Base-by-base conservation (phyloP, 2,888 invertebrate genomes). In the Macaria notata region DNA sequence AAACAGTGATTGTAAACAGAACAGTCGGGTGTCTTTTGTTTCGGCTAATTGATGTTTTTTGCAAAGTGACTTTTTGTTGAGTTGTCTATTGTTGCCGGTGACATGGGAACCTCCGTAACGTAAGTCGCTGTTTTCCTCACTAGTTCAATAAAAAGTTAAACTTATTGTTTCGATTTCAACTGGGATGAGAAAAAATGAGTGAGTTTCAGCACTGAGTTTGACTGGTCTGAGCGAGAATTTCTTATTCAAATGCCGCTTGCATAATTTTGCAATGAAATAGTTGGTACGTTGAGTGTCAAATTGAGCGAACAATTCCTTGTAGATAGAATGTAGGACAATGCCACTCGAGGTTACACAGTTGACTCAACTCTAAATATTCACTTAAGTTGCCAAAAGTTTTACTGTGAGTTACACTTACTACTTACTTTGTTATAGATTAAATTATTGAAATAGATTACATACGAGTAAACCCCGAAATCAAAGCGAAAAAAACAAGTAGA, bases 51-150 rank as follows among this genome's bases (percentile, higher is more conserved):
- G 70, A 73, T 74, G 74, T 77, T 77, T 73, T 58, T 75, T 72
- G 80, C 66, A 33, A 49, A 78, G 84, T 86, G 83, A 77, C 72
- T 73, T 72, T 72, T 64, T 56, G 71, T 74, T 79, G 62, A 72
- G 72, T 75, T 77, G 68, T 72, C 68, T 72, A 70, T 76, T 74
- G 73, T 73, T 68, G 69, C 71, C 78, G 75, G 69, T 76, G 80
- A 72, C 73, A 88, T 88, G 88, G 88, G 86, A 84, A 82, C 79
- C 72, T 71, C 72, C 76, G 72, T 74, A 77, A 82, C 75, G 88
- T 89, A 77, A 88, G 88, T 84, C 49, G 43, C 44, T 71, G 52
- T 54, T 60, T 67, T 64, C 66, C 69, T 70, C 67, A 65, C 45
- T 31, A 59, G 41, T 49, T 46, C n/a, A 9, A 41, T 50, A 49